Base-by-base conservation (phyloP, 1,140 invertebrate species). In the Cydia fagiglandana region DNA sequence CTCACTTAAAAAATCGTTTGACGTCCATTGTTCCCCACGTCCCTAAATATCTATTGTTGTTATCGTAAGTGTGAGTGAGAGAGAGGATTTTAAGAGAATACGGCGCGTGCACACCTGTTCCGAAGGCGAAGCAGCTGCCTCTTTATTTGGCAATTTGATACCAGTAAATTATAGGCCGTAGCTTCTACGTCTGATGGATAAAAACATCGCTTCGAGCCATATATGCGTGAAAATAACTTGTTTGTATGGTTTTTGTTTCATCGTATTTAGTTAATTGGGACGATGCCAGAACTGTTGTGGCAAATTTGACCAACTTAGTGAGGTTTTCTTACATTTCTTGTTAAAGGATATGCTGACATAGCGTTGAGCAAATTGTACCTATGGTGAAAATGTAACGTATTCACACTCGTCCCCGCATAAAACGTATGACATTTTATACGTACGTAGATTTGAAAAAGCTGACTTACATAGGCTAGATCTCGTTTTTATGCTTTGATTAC, bases 101-200 rank as follows among this genome's bases (percentile, higher is more conserved):
- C 81, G 81, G 80, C 86, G 82, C 82, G 83, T 84, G 86, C 75
- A 82, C 88, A 89, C 88, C 88, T 89, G 88, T 87, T 83, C 76
- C 61, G 70, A 66, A 24, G 73, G 73, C 75, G 66, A 24, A 76
- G 50, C 73, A 77, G 77, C 83, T 86, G 86, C 80, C 82, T 74
- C 64, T 76, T 81, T 80, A 80, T 82, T 81, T 78, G 76, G 78
- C 73, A 73, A 73, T 53, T 53, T 50, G 73, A 73, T 53, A 47
- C 73, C 20, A 53, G 73, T 73, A 73, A 73, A 73, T 73, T 73
- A 53, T 50, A 73, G 73, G 47, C 47, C 20, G 47, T 73, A 50
- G 28, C 17, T 17, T 28, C 28, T 53, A 38, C 66, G 30, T 38
- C 34, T 61, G 66, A 41, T 45, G 30, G 66, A 41, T 70, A 70